Percentiles rank a stretch among this genome's conserved stretches.
Evolutionary conservation across 2,113 vertebrate genomes (phyloP).

Genomic region (Bungarus multicinctus): DNA sequence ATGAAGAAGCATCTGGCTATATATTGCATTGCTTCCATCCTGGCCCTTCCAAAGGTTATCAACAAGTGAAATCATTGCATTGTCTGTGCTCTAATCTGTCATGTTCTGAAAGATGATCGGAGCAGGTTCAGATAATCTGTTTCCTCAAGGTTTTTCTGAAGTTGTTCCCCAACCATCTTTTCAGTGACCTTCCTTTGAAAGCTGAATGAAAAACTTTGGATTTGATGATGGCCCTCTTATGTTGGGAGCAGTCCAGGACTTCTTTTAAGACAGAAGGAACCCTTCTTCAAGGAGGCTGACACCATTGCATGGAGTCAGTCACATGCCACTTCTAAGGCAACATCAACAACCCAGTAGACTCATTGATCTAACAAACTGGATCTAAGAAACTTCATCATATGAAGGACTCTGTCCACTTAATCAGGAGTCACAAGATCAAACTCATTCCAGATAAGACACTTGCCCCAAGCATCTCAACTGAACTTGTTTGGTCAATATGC

Average conservation of each 20-base stretch:
- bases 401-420: neutral
- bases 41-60: neutral
- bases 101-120: neutral
- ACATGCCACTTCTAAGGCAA: neutral
- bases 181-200: neutral
- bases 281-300: neutral
- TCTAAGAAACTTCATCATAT: neutral
- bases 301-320: neutral
- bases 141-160: neutral
- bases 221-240: neutral
- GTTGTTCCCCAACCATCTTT: neutral
- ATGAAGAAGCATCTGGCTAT: neutral
- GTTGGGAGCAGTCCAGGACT: neutral
- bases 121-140: neutral
- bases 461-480: neutral
- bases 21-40: neutral
- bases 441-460: neutral
- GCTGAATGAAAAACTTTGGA: neutral
- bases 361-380: neutral
- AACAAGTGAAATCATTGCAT: neutral
- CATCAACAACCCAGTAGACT: neutral
- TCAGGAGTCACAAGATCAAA: neutral
- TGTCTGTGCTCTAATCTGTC: neutral
- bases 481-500: neutral
- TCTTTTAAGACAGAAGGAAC: neutral